Evolutionary conservation across 2,797 vertebrate species (phyloP), one percentile per base, ranked within the genome.

Genomic region (Sebastes hubbsi): DNA sequence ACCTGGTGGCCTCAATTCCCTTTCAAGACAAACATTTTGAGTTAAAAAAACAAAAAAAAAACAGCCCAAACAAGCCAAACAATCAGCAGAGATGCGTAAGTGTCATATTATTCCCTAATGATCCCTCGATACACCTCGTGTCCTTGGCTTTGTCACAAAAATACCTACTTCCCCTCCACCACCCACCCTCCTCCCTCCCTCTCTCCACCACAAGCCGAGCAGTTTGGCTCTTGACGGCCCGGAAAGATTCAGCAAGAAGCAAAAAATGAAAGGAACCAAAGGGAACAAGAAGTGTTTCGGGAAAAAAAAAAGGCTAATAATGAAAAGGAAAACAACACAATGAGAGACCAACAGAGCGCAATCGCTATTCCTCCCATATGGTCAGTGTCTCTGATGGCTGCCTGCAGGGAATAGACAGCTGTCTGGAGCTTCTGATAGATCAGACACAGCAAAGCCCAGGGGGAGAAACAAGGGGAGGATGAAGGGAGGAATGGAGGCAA

Each of bases 371-470:
- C 65, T 78, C 73, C 87, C 91, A 87, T 93, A 88, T 76, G 89
- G 92, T 79, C 89, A 84, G 81, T 58, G 73, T 79, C 84, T 90
- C 77, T 83, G 82, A 90, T 84, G 87, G 83, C 66, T 78, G 83
- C 85, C 91, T 91, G 80, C 86, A 66, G 92, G 90, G 90, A 90
- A 91, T 78, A 92, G 90, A 92, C 90, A 89, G 89, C 86, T 91
- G 91, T 91, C 91, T 91, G 85, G 60, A 82, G 79, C 85, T 46
- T 72, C 84, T 82, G 86, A 91, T 89, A 81, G 86, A 92, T 92
- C 92, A 91, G 87, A 91, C 80, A 58, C 85, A 70, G 70, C 55
- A 81, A 78, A 87, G 74, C 87, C 89, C 85, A 36, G 70, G 65
- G 86, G 77, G 67, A 65, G 74, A 69, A 78, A 64, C 20, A 68